Conservation (phyloP, 2,113 vertebrate species). For the Dolichallabes microphthalmus region DNA sequence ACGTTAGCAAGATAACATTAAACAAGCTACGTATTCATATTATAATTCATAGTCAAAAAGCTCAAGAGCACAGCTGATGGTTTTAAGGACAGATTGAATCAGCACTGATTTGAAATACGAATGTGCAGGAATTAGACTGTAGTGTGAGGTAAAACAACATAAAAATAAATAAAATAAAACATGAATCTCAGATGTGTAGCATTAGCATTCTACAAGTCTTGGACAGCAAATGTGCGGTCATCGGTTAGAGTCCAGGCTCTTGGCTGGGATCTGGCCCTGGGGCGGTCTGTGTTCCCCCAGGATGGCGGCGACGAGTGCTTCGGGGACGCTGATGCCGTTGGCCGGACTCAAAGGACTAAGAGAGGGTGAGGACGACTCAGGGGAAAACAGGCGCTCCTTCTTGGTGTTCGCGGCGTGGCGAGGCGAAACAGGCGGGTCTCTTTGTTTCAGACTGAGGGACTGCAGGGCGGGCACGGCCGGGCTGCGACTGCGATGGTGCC, state of each 20-base stretch:
- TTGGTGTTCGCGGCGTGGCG: slow-evolving; percentile 60
- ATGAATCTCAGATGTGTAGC: slow-evolving; percentile 7
- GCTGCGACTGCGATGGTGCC: slow-evolving; percentile 77
- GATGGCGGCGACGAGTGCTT: slow-evolving; percentile 73
- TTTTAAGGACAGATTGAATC: background rate
- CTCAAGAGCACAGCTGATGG: background rate
- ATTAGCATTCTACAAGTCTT: slow-evolving; percentile 9
- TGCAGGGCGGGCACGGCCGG: slow-evolving; percentile 87
- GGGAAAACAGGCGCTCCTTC: slow-evolving; percentile 72
- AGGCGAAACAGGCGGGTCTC: slow-evolving; percentile 79
- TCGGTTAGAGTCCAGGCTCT: slow-evolving; percentile 50
- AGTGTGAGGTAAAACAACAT: slow-evolving; percentile 7
- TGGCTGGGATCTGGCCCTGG: slow-evolving; percentile 61
- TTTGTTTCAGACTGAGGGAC: slow-evolving; percentile 81
- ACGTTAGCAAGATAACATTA: background rate
- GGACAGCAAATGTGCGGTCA: slow-evolving; percentile 26
- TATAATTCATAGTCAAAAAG: background rate
- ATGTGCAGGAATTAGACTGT: background rate
- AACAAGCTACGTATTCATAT: slow-evolving; percentile 13
- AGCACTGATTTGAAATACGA: background rate
- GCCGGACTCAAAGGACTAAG: slow-evolving; percentile 66
- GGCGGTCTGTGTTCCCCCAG: slow-evolving; percentile 67
- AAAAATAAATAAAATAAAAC: background rate
- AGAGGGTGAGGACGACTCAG: slow-evolving; percentile 54
- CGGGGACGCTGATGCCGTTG: slow-evolving; percentile 61